Evolutionary conservation across 1,140 invertebrate species (phyloP), one percentile per base, ranked within the genome.

Genomic region (Ips typographus): DNA sequence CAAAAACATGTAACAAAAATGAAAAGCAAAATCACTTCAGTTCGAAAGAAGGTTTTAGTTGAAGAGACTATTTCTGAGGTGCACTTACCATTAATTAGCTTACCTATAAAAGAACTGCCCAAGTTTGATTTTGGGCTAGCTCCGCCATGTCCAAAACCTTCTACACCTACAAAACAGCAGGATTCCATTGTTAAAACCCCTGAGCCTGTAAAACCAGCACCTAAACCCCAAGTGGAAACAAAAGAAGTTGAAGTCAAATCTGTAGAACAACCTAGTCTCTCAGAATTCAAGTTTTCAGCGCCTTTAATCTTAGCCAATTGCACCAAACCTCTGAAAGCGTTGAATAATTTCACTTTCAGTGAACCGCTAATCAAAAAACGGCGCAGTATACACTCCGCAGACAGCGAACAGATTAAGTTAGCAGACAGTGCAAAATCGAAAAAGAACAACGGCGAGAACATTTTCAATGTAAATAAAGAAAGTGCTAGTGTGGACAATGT

Each of bases 21-120:
- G 76, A 77, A 83, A 65, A 74, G 60, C 75, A 75, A 83, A 77
- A 68, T 81, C 70, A 73, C 74, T 41, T 70, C 77, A 71, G 70
- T 78, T 8, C 75, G 80, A 44, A 74, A 73, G 22, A 82, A 74
- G 71, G 77, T 75, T 55, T 59, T 77, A 7, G 71, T 79, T 1
- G 82, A 84, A 4, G 82, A 84, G 66, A 78, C 79, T 1, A 76
- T 83, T 0, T 78, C 83, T 58, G 76, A 82, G 8, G 78, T 89
- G 1, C 85, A 86, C 72, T 78, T 90, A 56, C 86, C 87, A 0
- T 83, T 83, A 58, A 83, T 86, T 65, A 78, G 82, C 49, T 80
- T 91, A 64, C 86, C 87, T n/a, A 85, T 87, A 47, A 85, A 85
- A 58, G 84, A 82, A n/a, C 73, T 87, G 56, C 87, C 87, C 0